phyloP scores from a whole-genome alignment of 2,888 invertebrate genomes.

The Mythimna impura region DNA sequence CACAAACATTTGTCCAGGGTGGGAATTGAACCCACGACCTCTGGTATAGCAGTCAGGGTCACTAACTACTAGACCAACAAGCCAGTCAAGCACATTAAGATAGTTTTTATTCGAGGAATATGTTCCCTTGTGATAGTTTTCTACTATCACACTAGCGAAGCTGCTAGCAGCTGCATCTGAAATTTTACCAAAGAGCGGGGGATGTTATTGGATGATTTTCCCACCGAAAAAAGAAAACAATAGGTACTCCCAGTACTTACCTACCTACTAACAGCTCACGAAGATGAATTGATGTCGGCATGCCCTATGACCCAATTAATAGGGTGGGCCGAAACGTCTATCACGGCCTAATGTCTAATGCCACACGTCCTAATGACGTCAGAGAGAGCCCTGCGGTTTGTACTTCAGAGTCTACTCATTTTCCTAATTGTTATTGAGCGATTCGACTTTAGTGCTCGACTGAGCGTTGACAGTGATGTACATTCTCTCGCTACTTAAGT shows the following conservation, averaged over 20 bases:
- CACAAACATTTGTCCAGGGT: too few species aligned
- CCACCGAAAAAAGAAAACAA: too few species aligned
- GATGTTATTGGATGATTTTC: too few species aligned
- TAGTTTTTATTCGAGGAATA: too few species aligned
- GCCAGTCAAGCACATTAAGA: too few species aligned
- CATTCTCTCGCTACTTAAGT: slow-evolving; percentile 1
- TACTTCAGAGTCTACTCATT: slow-evolving; percentile 48
- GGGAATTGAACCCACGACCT: too few species aligned
- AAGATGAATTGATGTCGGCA: slow-evolving; percentile 49
- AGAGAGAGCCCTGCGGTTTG: slow-evolving; percentile 50
- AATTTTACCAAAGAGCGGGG: too few species aligned
- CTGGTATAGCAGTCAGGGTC: too few species aligned
- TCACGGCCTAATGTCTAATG: slow-evolving; percentile 55
- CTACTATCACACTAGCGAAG: too few species aligned
- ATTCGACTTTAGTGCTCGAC: slow-evolving; percentile 27
- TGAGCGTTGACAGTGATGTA: slow-evolving; percentile 15
- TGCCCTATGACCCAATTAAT: slow-evolving; percentile 56
- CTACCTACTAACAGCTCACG: slow-evolving; percentile 29
- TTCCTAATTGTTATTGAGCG: slow-evolving; percentile 49
- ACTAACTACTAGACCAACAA: too few species aligned
- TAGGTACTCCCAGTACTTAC: background rate
- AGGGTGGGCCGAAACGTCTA: slow-evolving; percentile 50
- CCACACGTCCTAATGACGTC: slow-evolving; percentile 58
- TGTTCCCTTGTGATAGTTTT: too few species aligned
- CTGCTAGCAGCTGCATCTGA: too few species aligned